Evolutionary conservation across 2,113 vertebrate species (phyloP), one percentile per base, ranked within the genome.

Genomic region (Cheirogaleus medius): DNA sequence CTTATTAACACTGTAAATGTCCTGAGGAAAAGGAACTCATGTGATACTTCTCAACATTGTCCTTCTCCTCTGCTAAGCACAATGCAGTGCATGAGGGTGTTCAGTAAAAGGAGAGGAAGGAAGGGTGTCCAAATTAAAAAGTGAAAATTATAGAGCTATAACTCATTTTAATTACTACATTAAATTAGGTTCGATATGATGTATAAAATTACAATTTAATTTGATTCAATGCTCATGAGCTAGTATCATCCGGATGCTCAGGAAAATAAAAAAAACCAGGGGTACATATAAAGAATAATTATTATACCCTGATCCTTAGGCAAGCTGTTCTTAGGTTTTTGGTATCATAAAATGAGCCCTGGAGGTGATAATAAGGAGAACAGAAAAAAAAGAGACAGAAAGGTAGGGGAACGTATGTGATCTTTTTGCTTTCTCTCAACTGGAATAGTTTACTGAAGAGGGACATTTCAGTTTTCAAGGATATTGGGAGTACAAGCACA

Each of bases 81-180:
- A 92, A 47, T 3, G 25, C 0, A 17, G 34, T 37, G 2, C 42
- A 9, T 13, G 76, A 91, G 29, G 29, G 29, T 23, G 10, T 25
- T 95, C 77, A 47, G 82, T 32, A 44, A 80, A 77, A 73, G 42
- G 6, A 82, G 73, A 94, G 9, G 11, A 63, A 69, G 42, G 66
- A 14, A 91, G 60, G 44, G 8, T 17, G 49, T 68, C 52, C 77
- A 77, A 82, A 91, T 80, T 85, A 34, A 87, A 76, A 66, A 82
- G 20, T 14, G 54, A 87, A 64, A 97, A 11, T 90, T 52, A 97
- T 85, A 90, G 88, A 81, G 71, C 88, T 91, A 17, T 97, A 96
- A 95, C 85, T 97, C 94, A 97, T 91, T 97, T 96, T 97, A 97
- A 97, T 97, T 97, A 82, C 77, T 83, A 64, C 68, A 60, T 91